Conservation (phyloP, 2,888 invertebrate species). For the Lasioglossum leucozonium region DNA sequence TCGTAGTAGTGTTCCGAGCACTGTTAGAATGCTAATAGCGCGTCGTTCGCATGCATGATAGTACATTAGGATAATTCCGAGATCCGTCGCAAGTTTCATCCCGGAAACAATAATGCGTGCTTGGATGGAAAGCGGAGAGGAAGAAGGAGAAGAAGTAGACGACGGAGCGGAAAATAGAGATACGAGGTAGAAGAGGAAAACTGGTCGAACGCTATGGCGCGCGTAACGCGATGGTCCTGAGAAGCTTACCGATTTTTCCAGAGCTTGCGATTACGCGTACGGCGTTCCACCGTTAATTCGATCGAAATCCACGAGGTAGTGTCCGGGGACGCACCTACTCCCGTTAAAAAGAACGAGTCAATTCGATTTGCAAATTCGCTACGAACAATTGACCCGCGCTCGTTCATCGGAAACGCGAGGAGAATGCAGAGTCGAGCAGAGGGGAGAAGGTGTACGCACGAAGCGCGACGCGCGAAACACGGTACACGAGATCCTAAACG, state of each 20-base stretch:
- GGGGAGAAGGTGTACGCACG: background rate
- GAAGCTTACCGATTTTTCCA: background rate
- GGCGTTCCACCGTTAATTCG: slow-evolving; percentile 78
- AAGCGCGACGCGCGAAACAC: background rate
- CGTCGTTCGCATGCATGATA: background rate
- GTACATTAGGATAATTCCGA: background rate
- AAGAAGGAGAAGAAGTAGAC: background rate
- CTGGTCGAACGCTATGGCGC: background rate
- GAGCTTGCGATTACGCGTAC: slow-evolving; percentile 24
- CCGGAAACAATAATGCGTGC: background rate
- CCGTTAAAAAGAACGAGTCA: slow-evolving; percentile 84
- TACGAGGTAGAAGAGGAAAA: background rate
- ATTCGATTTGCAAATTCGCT: slow-evolving; percentile 77
- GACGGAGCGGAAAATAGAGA: no score
- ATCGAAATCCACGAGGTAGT: slow-evolving; percentile 72
- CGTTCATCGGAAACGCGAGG: background rate
- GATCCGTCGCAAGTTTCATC: background rate
- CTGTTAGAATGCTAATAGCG: background rate
- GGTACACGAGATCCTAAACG: slow-evolving; percentile 21
- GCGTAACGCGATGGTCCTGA: background rate
- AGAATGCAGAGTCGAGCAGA: background rate
- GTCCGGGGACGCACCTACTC: slow-evolving; percentile 79
- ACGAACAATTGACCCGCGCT: slow-evolving; percentile 50
- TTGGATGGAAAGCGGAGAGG: background rate
- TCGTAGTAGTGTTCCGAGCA: background rate